Base-by-base conservation (phyloP, 2,888 invertebrate genomes). In the Tenthredo livida region DNA sequence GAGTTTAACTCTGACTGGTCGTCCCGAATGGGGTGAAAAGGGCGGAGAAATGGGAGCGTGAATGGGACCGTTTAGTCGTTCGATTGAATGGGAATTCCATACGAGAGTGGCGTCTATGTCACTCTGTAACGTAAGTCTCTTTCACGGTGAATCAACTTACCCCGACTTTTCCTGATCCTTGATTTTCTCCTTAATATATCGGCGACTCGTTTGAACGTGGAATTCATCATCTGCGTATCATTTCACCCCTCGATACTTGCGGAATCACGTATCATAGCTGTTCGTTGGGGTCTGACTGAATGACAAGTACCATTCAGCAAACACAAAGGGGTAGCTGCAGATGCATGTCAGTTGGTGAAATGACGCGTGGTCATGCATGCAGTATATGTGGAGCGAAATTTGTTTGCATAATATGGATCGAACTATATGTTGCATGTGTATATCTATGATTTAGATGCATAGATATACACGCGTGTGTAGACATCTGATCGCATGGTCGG, bases 401-500 rank as follows among this genome's bases (percentile, higher is more conserved):
- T 17, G 50, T 25, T 12, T 50, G 17, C 47, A 29, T 77, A 72
- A 25, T 40, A 72, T 17, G 50, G 17, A 54, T 7, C 9, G 17
- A 73, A 21, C 33, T 67, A 73, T 21, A 72, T n/a, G 1, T 54
- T 7, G 50, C 70, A 40, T 40, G 25, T 73, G 25, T 73, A 10
- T 43, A n/a, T 43, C 43, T 72, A 47, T 40, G 25, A 73, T 73
- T 15, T 47, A 43, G 7, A 72, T 37, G n/a, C 70, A 72, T 21
- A n/a, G 70, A 17, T 72, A 70, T 9, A 73, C 17, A 29, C 43
- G n/a, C 50, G 17, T 50, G 10, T 33, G 21, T 29, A 25, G 40
- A n/a, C 65, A 25, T 21, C 21, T 40, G 61, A 80, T 82, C 86
- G 72, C 40, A 70, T 61, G 77, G 83, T 85, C 47, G 43, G 67